A percentile compares a stretch with the other conserved stretches of the same genome.
These are phyloP conservation scores for Gadus macrocephalus DNA, from an alignment of 2,113 vertebrate species.

Conservation along the genomic window DNA sequence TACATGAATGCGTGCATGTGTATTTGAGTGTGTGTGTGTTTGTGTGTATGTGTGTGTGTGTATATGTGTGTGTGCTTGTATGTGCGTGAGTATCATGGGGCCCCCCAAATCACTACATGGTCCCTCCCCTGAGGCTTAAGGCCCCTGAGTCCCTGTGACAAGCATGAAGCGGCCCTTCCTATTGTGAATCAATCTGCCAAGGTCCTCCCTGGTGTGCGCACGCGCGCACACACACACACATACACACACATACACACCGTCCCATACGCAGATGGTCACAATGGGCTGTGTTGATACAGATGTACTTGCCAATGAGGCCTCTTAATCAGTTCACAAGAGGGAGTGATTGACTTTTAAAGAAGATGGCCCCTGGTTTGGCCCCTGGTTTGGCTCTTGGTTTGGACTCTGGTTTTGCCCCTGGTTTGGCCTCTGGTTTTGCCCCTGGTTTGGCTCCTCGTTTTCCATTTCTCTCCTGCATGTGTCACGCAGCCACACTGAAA, in stretches of 20 bases:
- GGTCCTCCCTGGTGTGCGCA: conserved; percentile 20
- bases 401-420: conserved; percentile 27
- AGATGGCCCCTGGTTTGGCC: conserved; percentile 42
- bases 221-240: conserved; percentile 23
- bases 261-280: conserved; percentile 49
- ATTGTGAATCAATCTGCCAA: conserved; percentile 71
- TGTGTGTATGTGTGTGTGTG: background rate
- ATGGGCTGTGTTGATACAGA: conserved; percentile 60
- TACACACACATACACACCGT: conserved; percentile 28
- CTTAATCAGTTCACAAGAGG: conserved; percentile 72
- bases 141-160: conserved; percentile 59
- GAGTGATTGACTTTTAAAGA: conserved; percentile 71
- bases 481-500: too few relatives aligned
- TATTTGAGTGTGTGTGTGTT: conserved; percentile 8
- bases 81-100: background rate
- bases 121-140: conserved; percentile 38
- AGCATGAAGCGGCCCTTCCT: conserved; percentile 60
- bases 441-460: background rate
- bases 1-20: background rate
- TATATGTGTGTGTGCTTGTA: background rate
- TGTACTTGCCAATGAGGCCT: conserved; percentile 75
- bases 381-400: background rate
- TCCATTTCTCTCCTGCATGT: too few relatives aligned
- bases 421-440: conserved; percentile 27
- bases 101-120: conserved; percentile 15